Evolutionary conservation across 2,888 invertebrate genomes (phyloP).

Genomic region (Campoplex capitator): DNA sequence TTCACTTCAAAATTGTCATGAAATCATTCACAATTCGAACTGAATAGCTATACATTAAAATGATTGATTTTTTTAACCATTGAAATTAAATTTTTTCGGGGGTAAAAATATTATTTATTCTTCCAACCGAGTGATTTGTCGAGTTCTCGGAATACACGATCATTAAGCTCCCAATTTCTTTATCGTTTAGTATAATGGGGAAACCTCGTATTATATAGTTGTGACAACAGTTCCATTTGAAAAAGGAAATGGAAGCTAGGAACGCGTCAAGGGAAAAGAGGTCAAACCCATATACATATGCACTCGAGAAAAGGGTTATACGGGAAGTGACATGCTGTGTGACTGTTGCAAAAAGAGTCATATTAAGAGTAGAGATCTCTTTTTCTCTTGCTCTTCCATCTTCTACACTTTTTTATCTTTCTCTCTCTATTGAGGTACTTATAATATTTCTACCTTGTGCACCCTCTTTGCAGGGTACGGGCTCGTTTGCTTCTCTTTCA

Average conservation of each 20-base stretch:
- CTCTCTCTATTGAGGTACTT: slow-evolving; percentile 49
- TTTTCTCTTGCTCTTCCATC: slow-evolving; percentile 6
- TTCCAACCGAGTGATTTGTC: too few relatives aligned
- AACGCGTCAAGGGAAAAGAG: slow-evolving; percentile 57
- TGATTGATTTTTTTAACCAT: too few relatives aligned
- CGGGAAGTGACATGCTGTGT: slow-evolving; percentile 49
- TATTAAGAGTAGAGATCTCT: slow-evolving; percentile 46
- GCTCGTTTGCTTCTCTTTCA: slow-evolving; percentile 57
- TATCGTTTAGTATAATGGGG: too few relatives aligned
- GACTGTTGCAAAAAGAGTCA: slow-evolving; percentile 50
- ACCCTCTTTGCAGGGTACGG: slow-evolving; percentile 1
- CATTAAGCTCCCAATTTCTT: too few relatives aligned
- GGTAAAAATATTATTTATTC: too few relatives aligned
- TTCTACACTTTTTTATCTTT: slow-evolving; percentile 7
- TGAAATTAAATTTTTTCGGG: too few relatives aligned
- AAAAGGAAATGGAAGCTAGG: slow-evolving; percentile 48
- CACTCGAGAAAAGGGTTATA: slow-evolving; percentile 24
- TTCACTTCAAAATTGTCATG: too few relatives aligned
- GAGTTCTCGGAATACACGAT: too few relatives aligned
- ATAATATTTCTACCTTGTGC: slow-evolving; percentile 52
- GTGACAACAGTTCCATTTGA: slow-evolving; percentile 57
- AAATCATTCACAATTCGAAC: too few relatives aligned
- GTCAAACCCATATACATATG: slow-evolving; percentile 47
- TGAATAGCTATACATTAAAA: too few relatives aligned
- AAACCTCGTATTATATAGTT: slow-evolving; percentile 6